These are phyloP conservation scores for Holothuria glaberrima DNA, from an alignment of 35 echinoderm and acorn worm genomes.

Conservation along the genomic window DNA sequence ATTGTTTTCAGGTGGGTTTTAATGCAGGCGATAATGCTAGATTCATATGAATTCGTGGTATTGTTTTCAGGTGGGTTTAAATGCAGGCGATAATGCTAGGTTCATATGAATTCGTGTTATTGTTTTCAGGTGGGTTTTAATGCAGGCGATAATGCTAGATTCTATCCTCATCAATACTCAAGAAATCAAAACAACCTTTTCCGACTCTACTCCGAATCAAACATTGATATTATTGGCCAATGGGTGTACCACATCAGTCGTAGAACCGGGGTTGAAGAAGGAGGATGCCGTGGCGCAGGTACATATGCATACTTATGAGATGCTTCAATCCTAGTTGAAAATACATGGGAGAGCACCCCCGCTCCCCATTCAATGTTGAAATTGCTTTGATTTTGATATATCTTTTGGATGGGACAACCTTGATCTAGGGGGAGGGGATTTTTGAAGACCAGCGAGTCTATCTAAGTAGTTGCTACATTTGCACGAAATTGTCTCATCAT, in stretches of 20 bases:
- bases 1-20: conserved; percentile 78
- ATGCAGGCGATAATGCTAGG: conserved; percentile 72
- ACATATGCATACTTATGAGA: no score
- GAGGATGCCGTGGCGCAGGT: conserved; percentile 74
- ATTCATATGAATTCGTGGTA: no score
- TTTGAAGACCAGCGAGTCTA: no score
- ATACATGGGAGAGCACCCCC: no score
- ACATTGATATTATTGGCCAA: conserved; percentile 69
- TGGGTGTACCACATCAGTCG: conserved; percentile 90
- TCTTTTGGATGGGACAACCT: no score
- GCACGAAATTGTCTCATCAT: no score
- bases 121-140: conserved; percentile 89
- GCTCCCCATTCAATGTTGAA: no score
- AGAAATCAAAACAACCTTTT: conserved; percentile 46
- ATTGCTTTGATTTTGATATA: no score
- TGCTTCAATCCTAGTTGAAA: no score
- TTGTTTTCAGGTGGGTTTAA: conserved; percentile 84
- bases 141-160: conserved; percentile 69
- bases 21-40: conserved; percentile 77
- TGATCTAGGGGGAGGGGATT: no score
- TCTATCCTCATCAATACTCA: conserved; percentile 51
- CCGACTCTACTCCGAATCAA: conserved; percentile 60
- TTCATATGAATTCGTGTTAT: no score
- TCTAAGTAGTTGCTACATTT: no score
- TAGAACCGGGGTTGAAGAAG: conserved; percentile 67